phyloP scores from a whole-genome alignment of 2,888 invertebrate species.

The Cataglyphis albicans region DNA sequence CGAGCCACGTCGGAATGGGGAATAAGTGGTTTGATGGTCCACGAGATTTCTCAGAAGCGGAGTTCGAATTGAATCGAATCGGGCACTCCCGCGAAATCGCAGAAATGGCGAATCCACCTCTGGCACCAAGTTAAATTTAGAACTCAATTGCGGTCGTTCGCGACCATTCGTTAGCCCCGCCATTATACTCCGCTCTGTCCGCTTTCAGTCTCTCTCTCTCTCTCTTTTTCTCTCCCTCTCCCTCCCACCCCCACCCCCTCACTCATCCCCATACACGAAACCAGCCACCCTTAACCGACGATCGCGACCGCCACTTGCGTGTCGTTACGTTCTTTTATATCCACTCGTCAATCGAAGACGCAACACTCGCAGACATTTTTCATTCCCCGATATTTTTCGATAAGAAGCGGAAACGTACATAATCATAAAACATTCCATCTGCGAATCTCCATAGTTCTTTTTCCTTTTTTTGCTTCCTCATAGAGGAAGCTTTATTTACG shows the following conservation, averaged over 20 bases:
- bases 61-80: slow-evolving; percentile 46
- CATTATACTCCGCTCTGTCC: slow-evolving; percentile 50
- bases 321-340: slow-evolving; percentile 36
- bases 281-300: slow-evolving; percentile 18
- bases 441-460: not conserved
- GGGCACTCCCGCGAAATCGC: slow-evolving; percentile 40
- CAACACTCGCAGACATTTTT: slow-evolving; percentile 6
- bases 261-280: not conserved
- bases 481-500: no score
- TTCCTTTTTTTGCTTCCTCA: not conserved
- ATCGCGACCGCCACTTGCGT: not conserved
- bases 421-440: slow-evolving; percentile 14
- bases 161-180: slow-evolving; percentile 57
- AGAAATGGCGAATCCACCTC: slow-evolving; percentile 55
- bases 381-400: slow-evolving; percentile 2
- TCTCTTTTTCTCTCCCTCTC: not conserved
- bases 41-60: slow-evolving; percentile 51
- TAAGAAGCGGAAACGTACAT: not conserved
- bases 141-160: slow-evolving; percentile 60
- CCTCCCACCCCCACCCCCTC: no score
- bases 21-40: slow-evolving; percentile 49
- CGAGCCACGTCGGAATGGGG: slow-evolving; percentile 20
- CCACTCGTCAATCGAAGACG: slow-evolving; percentile 47
- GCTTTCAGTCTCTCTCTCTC: slow-evolving; percentile 2
- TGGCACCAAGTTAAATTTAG: slow-evolving; percentile 57